These are phyloP conservation scores for Brenthis daphne DNA, from an alignment of 2,888 invertebrate genomes.

Conservation along the genomic window DNA sequence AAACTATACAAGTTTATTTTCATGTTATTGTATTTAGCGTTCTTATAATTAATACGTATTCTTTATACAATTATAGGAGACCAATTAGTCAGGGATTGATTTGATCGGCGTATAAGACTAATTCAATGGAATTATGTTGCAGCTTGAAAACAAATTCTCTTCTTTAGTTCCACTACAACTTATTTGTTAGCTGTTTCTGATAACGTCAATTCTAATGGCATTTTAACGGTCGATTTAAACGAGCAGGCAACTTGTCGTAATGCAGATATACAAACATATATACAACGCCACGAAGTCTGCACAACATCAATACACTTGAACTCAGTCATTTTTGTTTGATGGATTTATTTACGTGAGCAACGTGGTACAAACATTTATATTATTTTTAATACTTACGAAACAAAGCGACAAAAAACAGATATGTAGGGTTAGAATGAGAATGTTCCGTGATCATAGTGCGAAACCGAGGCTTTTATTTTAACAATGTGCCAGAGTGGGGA, in stretches of 20 bases:
- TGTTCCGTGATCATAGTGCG: constrained; percentile 62
- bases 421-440: constrained; percentile 49
- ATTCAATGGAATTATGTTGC: neutral
- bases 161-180: neutral
- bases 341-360: constrained; percentile 19
- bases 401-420: constrained; percentile 52
- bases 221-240: constrained; percentile 22
- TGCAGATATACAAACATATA: constrained; percentile 17
- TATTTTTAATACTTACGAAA: constrained; percentile 51
- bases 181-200: constrained; percentile 23
- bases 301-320: constrained; percentile 21
- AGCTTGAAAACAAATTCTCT: neutral
- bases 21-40: neutral
- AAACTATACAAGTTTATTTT: constrained; percentile 15
- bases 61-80: neutral
- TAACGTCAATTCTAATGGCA: constrained; percentile 45
- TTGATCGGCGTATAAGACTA: too few species aligned
- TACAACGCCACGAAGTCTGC: constrained; percentile 26
- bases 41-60: too few species aligned
- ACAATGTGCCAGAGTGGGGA: constrained; percentile 60
- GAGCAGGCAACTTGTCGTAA: constrained; percentile 25
- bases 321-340: constrained; percentile 16
- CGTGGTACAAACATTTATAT: constrained; percentile 3
- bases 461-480: constrained; percentile 69
- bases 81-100: too few species aligned